These are phyloP conservation scores for Eilema caniola DNA, from an alignment of 2,888 invertebrate genomes.

Conservation along the genomic window DNA sequence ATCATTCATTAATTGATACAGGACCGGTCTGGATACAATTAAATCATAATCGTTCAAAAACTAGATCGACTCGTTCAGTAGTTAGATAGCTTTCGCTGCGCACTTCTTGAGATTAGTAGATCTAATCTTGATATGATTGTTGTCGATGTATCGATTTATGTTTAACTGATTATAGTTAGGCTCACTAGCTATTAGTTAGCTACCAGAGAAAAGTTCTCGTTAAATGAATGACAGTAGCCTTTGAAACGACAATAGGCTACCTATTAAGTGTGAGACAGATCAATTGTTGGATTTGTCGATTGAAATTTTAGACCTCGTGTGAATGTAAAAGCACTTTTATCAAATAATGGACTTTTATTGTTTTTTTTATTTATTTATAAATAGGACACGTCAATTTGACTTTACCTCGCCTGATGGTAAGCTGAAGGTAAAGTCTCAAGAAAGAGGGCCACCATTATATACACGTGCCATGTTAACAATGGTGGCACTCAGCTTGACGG, in stretches of 20 bases:
- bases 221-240: background rate
- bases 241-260: background rate
- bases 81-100: slow-evolving; percentile 49
- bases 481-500: no score
- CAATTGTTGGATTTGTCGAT: no score
- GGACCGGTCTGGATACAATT: slow-evolving; percentile 37
- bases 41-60: slow-evolving; percentile 50
- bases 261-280: background rate
- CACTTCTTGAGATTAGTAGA: slow-evolving; percentile 27
- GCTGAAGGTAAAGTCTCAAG: no score
- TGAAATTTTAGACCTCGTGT: no score
- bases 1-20: slow-evolving; percentile 25
- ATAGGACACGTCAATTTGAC: no score
- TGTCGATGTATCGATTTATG: slow-evolving; percentile 37
- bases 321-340: no score
- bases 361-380: no score
- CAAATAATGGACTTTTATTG: no score
- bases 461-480: no score
- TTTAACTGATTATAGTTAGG: slow-evolving; percentile 8
- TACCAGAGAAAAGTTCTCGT: background rate
- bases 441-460: no score
- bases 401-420: no score
- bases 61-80: slow-evolving; percentile 50
- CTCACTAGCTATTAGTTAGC: background rate
- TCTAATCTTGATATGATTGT: slow-evolving; percentile 37